Evolutionary conservation across 2,888 invertebrate species (phyloP).

Genomic region (Hoplodrina blanda): DNA sequence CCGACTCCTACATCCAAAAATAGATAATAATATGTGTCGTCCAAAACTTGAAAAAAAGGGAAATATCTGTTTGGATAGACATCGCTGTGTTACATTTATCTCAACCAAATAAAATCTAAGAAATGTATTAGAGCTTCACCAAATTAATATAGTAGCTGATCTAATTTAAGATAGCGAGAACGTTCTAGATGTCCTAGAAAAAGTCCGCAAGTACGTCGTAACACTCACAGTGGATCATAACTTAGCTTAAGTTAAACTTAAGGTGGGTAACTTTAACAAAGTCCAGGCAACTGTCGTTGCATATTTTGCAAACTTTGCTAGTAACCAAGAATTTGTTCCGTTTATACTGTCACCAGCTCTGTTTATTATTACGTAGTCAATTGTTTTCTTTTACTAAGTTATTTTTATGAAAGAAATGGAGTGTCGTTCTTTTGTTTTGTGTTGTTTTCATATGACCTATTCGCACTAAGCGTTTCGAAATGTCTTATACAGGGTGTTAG

Average conservation of each 20-base stretch:
- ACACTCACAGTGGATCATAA: conserved; percentile 42
- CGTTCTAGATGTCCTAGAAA: conserved; percentile 23
- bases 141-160: conserved; percentile 26
- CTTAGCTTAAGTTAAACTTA: conserved; percentile 44
- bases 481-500: no score
- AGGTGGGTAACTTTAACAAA: conserved; percentile 45
- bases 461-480: no score
- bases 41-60: conserved; percentile 19
- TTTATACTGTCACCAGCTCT: conserved; percentile 22
- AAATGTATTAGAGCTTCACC: background rate
- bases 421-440: conserved; percentile 10
- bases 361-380: conserved; percentile 34
- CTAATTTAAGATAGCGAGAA: conserved; percentile 5
- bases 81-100: background rate
- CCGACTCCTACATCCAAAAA: conserved; percentile 6
- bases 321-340: conserved; percentile 44
- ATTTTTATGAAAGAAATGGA: conserved; percentile 32
- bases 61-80: conserved; percentile 18
- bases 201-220: conserved; percentile 26
- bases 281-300: conserved; percentile 53
- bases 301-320: conserved; percentile 55
- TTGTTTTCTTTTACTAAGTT: conserved; percentile 36
- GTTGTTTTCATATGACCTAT: conserved; percentile 4
- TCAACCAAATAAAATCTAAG: background rate
- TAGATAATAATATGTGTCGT: conserved; percentile 17